These are phyloP conservation scores for Neria commutata DNA, from an alignment of 2,888 invertebrate species.

Conservation along the genomic window DNA sequence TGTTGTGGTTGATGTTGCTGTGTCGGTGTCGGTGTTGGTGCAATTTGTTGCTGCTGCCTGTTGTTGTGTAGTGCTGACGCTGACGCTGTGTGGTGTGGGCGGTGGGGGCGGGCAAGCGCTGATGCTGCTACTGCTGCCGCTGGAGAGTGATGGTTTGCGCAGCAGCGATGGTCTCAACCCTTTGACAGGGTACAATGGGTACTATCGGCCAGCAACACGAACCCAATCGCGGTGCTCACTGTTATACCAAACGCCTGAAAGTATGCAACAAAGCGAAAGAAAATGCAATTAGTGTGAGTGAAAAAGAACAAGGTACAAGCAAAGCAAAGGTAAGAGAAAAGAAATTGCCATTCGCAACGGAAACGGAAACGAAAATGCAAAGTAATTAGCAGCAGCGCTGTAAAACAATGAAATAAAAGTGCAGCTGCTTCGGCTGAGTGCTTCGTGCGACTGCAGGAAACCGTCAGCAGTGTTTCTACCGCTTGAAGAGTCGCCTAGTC, in stretches of 20 bases:
- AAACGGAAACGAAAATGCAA: too few relatives aligned
- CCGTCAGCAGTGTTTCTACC: too few relatives aligned
- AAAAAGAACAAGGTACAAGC: background rate
- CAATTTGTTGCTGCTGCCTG: too few relatives aligned
- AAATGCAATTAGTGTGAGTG: background rate
- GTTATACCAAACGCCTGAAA: conserved; percentile 62
- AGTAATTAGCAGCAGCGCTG: too few relatives aligned
- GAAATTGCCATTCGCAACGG: too few relatives aligned
- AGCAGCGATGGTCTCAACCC: conserved; percentile 61
- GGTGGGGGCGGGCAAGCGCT: conserved; percentile 53
- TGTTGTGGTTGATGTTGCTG: conserved; percentile 26
- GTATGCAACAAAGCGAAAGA: background rate
- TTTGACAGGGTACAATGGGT: conserved; percentile 63
- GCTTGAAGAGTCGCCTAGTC: too few relatives aligned
- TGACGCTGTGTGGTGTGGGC: conserved; percentile 46
- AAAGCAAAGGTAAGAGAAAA: too few relatives aligned
- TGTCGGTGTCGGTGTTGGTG: conserved; percentile 16
- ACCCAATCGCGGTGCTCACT: conserved; percentile 63
- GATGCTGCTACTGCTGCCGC: conserved; percentile 52
- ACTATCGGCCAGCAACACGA: conserved; percentile 63
- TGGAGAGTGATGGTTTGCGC: conserved; percentile 57
- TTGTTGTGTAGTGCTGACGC: conserved; percentile 30
- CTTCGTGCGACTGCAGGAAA: too few relatives aligned
- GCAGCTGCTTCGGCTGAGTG: too few relatives aligned
- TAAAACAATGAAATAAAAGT: too few relatives aligned